Evolutionary conservation across 2,888 invertebrate genomes (phyloP).

Genomic region (Stenotaenia linearis): DNA sequence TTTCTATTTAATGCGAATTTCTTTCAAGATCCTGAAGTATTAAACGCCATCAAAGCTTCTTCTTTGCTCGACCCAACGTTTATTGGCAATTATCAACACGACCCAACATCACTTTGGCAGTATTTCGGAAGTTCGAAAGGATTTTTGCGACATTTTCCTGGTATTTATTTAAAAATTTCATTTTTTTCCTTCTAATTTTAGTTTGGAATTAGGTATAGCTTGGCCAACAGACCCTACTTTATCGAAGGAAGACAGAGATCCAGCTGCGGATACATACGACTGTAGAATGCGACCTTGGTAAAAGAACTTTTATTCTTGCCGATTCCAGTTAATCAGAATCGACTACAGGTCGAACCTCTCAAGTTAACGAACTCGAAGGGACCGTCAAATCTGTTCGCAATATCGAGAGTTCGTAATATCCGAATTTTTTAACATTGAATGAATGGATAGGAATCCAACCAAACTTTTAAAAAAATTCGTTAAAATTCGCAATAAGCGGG

Average conservation of each 20-base stretch:
- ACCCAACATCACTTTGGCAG: slow-evolving; percentile 92
- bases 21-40: slow-evolving; percentile 64
- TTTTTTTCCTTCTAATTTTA: too few relatives aligned
- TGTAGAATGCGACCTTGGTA: slow-evolving; percentile 83
- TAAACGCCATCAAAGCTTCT: slow-evolving; percentile 90
- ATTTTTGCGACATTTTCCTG: slow-evolving; percentile 88
- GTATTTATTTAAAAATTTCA: too few relatives aligned
- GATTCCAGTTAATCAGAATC: too few relatives aligned
- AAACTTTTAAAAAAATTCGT: too few relatives aligned
- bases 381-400: too few relatives aligned
- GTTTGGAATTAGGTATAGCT: not conserved
- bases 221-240: slow-evolving; percentile 21
- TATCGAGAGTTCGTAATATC: too few relatives aligned
- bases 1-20: not conserved
- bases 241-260: slow-evolving; percentile 7
- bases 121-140: slow-evolving; percentile 94
- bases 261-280: slow-evolving; percentile 74
- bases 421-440: too few relatives aligned
- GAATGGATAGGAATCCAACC: too few relatives aligned
- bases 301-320: too few relatives aligned
- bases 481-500: too few relatives aligned
- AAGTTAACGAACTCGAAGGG: too few relatives aligned
- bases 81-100: slow-evolving; percentile 73
- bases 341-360: too few relatives aligned
- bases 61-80: slow-evolving; percentile 77